Evolutionary conservation across 2,888 invertebrate species (phyloP).

Genomic region (Drosophila aldrichi): DNA sequence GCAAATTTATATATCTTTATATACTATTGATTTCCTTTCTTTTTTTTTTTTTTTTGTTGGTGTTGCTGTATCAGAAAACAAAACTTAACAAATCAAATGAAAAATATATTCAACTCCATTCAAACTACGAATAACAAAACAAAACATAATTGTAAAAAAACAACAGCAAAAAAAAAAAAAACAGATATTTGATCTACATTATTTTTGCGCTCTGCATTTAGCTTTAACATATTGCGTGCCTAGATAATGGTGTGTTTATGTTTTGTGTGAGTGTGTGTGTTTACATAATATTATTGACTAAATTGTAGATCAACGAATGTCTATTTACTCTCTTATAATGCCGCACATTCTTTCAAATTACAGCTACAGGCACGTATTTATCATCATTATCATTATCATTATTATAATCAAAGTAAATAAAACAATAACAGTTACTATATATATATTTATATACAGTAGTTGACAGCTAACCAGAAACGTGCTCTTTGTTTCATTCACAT

Average conservation of each 20-base stretch:
- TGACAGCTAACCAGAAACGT: constrained; percentile 14
- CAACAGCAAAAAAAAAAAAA: constrained; percentile 45
- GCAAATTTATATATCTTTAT: constrained; percentile 10
- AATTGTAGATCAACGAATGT: constrained; percentile 78
- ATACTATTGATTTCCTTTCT: constrained; percentile 27
- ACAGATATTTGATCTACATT: constrained; percentile 38
- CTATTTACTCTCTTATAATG: constrained; percentile 55
- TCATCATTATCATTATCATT: constrained; percentile 23
- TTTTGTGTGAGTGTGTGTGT: constrained; percentile 22
- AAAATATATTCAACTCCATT: constrained; percentile 26
- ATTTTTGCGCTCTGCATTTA: constrained; percentile 26
- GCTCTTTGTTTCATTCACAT: not conserved
- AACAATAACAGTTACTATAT: constrained; percentile 56
- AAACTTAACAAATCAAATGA: constrained; percentile 57
- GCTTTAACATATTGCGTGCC: constrained; percentile 31
- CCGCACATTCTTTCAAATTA: constrained; percentile 32
- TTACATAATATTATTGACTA: constrained; percentile 71
- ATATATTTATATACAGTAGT: constrained; percentile 20
- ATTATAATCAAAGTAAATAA: constrained; percentile 38
- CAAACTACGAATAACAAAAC: constrained; percentile 14
- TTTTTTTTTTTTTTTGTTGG: constrained; percentile 3
- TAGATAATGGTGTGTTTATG: constrained; percentile 13
- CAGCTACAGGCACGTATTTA: constrained; percentile 46
- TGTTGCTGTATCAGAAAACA: constrained; percentile 9
- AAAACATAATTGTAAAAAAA: constrained; percentile 28